Evolutionary conservation across 2,888 invertebrate genomes (phyloP).

Genomic region (Scotopteryx bipunctaria): DNA sequence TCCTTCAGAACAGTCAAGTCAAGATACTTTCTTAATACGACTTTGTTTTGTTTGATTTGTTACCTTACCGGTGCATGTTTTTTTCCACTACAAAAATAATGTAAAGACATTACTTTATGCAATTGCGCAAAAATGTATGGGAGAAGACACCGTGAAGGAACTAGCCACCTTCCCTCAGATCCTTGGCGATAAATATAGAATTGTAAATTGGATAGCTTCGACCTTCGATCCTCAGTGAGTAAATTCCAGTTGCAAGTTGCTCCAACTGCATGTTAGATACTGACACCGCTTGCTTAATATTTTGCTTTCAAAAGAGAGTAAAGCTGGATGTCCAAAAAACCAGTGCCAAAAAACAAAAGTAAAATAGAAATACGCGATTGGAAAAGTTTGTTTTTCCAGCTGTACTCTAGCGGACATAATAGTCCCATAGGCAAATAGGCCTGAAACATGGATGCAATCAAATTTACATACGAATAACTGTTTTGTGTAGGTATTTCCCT

Average conservation of each 20-base stretch:
- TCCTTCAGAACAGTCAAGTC: neutral
- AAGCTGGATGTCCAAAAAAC: constrained; percentile 8
- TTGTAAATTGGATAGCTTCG: constrained; percentile 25
- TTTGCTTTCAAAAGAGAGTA: constrained; percentile 8
- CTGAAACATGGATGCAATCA: constrained; percentile 16
- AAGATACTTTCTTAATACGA: too few relatives aligned
- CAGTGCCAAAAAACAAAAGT: neutral
- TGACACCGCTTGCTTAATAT: constrained; percentile 12
- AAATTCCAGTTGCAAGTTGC: constrained; percentile 14
- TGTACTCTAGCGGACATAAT: constrained; percentile 1
- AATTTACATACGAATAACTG: constrained; percentile 24
- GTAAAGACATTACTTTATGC: too few relatives aligned
- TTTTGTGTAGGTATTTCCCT: constrained; percentile 12
- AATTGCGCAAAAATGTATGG: neutral
- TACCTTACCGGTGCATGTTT: too few relatives aligned
- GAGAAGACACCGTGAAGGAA: neutral
- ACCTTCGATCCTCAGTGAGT: constrained; percentile 26
- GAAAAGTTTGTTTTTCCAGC: neutral
- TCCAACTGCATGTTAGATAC: constrained; percentile 13
- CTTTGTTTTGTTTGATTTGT: too few relatives aligned
- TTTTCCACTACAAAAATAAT: too few relatives aligned
- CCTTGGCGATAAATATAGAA: constrained; percentile 23
- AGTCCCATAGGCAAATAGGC: constrained; percentile 1
- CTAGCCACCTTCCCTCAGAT: constrained; percentile 4
- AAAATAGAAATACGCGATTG: neutral